A percentile compares a stretch with the other conserved stretches of the same genome.
Conservation (phyloP, 2,888 invertebrate species). For the Zygothrica quintamaculata region DNA sequence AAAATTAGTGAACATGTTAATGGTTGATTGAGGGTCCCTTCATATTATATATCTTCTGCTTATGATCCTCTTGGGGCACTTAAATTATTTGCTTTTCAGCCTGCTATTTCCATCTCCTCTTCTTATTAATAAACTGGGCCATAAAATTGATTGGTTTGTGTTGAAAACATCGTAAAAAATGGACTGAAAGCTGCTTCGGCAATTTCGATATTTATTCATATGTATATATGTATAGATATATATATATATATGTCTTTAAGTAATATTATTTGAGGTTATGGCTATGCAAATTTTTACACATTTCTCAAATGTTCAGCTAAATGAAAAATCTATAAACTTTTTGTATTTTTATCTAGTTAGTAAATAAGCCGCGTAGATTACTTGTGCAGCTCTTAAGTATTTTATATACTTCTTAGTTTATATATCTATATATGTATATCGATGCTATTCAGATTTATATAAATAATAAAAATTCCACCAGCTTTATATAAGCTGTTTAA, state of each 20-base stretch:
- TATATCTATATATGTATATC: no score
- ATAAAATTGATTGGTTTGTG: constrained; percentile 72
- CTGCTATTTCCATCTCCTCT: background rate
- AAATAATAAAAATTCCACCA: no score
- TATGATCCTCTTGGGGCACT: constrained; percentile 32
- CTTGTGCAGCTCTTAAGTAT: no score
- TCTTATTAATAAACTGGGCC: constrained; percentile 53
- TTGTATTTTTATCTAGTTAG: background rate
- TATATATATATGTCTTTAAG: background rate
- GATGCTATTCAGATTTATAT: no score
- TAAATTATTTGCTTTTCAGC: constrained; percentile 40
- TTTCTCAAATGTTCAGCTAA: background rate
- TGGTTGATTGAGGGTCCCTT: constrained; percentile 68
- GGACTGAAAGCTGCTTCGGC: background rate
- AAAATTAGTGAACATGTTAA: constrained; percentile 82
- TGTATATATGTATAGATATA: background rate
- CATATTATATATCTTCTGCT: constrained; percentile 66
- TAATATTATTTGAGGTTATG: background rate
- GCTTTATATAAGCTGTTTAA: no score
- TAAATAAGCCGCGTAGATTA: no score
- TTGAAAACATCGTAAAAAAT: constrained; percentile 67
- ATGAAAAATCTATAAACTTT: background rate
- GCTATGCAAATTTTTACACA: background rate
- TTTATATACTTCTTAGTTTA: no score
- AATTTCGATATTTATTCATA: no score